Evolutionary conservation across 1,140 invertebrate genomes (phyloP), one percentile per base, ranked within the genome.

Genomic region (Orius laevigatus): DNA sequence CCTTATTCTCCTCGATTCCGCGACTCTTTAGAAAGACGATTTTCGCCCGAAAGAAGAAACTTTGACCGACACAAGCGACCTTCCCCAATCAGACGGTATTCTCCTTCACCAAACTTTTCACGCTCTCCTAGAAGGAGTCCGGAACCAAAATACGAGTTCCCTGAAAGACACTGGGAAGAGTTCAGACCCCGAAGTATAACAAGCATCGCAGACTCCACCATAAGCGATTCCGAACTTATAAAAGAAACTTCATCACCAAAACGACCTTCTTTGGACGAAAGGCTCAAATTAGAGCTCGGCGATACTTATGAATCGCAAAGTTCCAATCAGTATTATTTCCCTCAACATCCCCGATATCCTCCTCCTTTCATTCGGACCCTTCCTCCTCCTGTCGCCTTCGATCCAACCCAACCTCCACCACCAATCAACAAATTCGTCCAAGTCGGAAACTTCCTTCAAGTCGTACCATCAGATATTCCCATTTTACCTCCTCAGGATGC

Each of bases 281-380:
- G 66, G 34, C 55, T 68, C 8, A 61, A 61, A 52, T 53, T 62
- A 31, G 66, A 68, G 53, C 57, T 66, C 48, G 66, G 66, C 2
- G 56, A 51, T 16, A 43, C 3, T 12, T 14, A 19, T 35, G 46
- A 14, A 19, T n/a, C n/a, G 20, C 25, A 33, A 19, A 32, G 12
- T n/a, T 45, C 18, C 16, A 45, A 45, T 33, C 25, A 47, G 6
- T 16, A 15, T 18, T 18, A 35, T 9, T 10, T 15, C 11, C 32
- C 32, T 2, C 32, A 47, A 31, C 9, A 2, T 47, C 46, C 32
- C 6, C 32, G 8, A n/a, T 33, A 47, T n/a, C 44, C n/a, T 2
- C 25, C 25, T 4, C 25, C 25, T 25, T 25, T 25, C 8, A 25
- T 25, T 8, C 3, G 25, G 25, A 25, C 25, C 14, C 35, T 16